Percentiles rank a stretch among this genome's conserved stretches.
Evolutionary conservation across 2,113 vertebrate species (phyloP).

Genomic region (Panthera uncia): DNA sequence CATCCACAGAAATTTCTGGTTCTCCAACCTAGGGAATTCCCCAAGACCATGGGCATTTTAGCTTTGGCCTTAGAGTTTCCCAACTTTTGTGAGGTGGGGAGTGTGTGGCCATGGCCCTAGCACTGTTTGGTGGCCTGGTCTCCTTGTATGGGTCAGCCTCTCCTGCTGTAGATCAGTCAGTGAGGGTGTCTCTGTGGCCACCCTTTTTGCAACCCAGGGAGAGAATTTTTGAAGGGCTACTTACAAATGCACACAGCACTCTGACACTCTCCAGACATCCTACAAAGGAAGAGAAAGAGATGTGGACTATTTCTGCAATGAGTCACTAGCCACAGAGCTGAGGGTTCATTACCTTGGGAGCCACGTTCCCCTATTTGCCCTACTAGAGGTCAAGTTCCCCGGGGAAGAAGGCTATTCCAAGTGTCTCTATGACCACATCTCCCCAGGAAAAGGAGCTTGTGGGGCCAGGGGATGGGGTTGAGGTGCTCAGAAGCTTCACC

Average conservation of each 20-base stretch:
- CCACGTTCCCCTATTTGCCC: neutral
- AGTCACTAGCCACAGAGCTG: neutral
- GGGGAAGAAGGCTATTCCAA: neutral
- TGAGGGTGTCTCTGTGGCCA: neutral
- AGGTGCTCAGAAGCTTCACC: neutral
- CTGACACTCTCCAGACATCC: slow-evolving; percentile 78
- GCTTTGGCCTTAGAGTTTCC: neutral
- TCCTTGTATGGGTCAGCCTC: neutral
- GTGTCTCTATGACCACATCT: neutral
- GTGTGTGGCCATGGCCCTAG: no score
- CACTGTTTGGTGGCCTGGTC: neutral
- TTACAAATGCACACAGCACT: slow-evolving; percentile 76
- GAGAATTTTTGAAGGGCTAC: slow-evolving; percentile 33
- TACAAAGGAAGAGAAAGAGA: slow-evolving; percentile 27
- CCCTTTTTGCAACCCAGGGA: neutral
- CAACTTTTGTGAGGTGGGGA: neutral
- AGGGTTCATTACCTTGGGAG: neutral
- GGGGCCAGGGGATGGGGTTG: neutral
- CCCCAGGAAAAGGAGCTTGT: slow-evolving; percentile 79
- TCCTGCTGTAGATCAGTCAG: neutral
- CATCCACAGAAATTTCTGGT: neutral
- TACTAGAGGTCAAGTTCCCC: neutral
- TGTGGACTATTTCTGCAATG: neutral
- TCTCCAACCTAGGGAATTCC: neutral
- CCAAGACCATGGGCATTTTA: neutral